These are phyloP conservation scores for Todiramphus chloris DNA, from an alignment of 2,113 vertebrate genomes.

Conservation along the genomic window DNA sequence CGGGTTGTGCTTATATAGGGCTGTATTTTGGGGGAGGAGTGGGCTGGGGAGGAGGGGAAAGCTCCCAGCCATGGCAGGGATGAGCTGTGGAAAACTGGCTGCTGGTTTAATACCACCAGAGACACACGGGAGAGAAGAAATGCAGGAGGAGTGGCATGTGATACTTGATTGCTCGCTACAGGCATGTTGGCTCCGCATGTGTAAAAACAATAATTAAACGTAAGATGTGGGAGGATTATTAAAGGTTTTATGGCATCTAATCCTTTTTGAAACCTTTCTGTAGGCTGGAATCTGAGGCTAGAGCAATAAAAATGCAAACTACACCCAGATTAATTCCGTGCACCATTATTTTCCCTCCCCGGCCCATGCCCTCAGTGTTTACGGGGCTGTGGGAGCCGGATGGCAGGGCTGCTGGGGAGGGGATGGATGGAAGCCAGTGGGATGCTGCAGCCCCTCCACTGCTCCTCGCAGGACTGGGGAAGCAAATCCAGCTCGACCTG, in stretches of 20 bases:
- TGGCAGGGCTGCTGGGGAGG: not conserved
- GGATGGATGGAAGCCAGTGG: not conserved
- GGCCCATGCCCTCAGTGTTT: not conserved
- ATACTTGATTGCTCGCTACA: conserved; percentile 31
- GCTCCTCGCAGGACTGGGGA: not conserved
- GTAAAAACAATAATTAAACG: conserved; percentile 68
- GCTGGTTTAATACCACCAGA: not conserved
- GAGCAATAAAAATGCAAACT: conserved; percentile 68
- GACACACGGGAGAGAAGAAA: not conserved
- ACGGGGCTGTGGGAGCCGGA: not conserved
- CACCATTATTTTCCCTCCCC: not conserved
- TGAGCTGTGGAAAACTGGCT: not conserved
- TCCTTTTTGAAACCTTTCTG: conserved; percentile 64
- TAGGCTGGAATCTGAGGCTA: conserved; percentile 56
- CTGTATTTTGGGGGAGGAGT: not conserved
- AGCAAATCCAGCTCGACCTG: fast-evolving
- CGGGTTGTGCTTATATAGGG: not conserved
- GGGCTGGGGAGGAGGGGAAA: not conserved
- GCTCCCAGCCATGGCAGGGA: not conserved
- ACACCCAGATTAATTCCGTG: conserved; percentile 48
- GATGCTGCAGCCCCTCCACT: not conserved
- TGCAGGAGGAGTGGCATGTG: conserved; percentile 24
- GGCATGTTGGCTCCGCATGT: conserved; percentile 55
- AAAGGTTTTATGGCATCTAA: conserved; percentile 66
- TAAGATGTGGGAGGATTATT: conserved; percentile 64